Evolutionary conservation across 2,888 invertebrate species (phyloP).

Genomic region (Labia minor): DNA sequence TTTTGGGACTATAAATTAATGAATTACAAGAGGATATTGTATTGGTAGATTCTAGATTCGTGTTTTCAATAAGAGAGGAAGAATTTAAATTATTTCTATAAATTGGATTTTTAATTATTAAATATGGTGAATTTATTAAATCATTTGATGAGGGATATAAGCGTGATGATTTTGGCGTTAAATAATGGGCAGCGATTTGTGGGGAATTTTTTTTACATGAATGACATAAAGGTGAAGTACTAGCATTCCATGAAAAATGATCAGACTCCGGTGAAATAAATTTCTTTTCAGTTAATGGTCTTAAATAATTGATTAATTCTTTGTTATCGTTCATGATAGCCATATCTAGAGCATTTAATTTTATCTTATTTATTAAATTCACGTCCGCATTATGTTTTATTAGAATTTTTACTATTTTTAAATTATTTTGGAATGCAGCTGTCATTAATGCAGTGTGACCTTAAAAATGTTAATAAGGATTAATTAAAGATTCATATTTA

Average conservation of each 20-base stretch:
- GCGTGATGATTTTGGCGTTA: background rate
- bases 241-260: background rate
- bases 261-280: background rate
- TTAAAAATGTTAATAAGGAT: background rate
- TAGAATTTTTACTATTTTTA: background rate
- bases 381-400: background rate
- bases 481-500: background rate
- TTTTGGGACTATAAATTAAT: background rate
- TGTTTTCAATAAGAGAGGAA: background rate
- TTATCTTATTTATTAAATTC: background rate
- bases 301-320: background rate
- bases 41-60: no score
- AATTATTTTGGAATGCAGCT: background rate
- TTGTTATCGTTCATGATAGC: background rate
- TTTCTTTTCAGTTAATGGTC: background rate
- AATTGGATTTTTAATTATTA: background rate
- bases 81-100: background rate
- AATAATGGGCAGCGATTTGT: background rate
- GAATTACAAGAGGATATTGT: no score
- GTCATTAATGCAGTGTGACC: background rate
- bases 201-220: background rate
- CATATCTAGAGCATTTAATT: background rate
- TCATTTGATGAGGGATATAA: background rate
- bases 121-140: background rate
- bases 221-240: background rate